phyloP scores from a whole-genome alignment of 2,888 invertebrate species.

The Therioaphis trifolii region DNA sequence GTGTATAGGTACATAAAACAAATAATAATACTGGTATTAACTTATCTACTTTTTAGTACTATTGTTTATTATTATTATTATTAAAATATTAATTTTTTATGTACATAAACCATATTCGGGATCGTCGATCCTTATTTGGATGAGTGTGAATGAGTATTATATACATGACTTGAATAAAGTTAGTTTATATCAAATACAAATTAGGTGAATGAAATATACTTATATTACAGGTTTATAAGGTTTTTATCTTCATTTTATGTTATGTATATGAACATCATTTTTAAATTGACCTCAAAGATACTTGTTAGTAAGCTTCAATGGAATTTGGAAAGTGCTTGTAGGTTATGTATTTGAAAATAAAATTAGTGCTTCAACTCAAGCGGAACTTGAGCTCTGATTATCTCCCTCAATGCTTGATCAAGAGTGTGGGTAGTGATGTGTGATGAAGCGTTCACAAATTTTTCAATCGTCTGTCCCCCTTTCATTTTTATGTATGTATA shows the following conservation, averaged over 20 bases:
- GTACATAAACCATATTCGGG: slow-evolving; percentile 46
- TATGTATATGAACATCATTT: too few relatives aligned
- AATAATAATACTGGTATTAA: slow-evolving; percentile 49
- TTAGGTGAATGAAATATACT: slow-evolving; percentile 55
- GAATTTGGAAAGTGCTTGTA: too few relatives aligned
- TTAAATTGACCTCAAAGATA: too few relatives aligned
- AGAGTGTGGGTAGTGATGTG: too few relatives aligned
- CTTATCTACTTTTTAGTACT: slow-evolving; percentile 53
- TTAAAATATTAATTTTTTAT: slow-evolving; percentile 43
- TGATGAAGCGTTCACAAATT: too few relatives aligned
- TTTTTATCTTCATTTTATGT: slow-evolving; percentile 54
- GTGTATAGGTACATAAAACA: slow-evolving; percentile 51
- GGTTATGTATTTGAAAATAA: too few relatives aligned
- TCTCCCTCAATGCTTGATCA: too few relatives aligned
- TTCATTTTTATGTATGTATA: too few relatives aligned
- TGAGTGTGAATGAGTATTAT: slow-evolving; percentile 45
- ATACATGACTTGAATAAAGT: slow-evolving; percentile 63
- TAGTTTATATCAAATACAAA: slow-evolving; percentile 62
- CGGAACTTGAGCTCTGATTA: too few relatives aligned
- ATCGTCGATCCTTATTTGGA: slow-evolving; percentile 34
- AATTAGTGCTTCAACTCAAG: too few relatives aligned
- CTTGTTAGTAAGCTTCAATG: too few relatives aligned
- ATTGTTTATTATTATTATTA: slow-evolving; percentile 46
- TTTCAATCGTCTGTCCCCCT: too few relatives aligned
- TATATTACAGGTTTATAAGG: slow-evolving; percentile 56